Evolutionary conservation across 2,113 vertebrate genomes (phyloP).

Genomic region (Thermophis baileyi): DNA sequence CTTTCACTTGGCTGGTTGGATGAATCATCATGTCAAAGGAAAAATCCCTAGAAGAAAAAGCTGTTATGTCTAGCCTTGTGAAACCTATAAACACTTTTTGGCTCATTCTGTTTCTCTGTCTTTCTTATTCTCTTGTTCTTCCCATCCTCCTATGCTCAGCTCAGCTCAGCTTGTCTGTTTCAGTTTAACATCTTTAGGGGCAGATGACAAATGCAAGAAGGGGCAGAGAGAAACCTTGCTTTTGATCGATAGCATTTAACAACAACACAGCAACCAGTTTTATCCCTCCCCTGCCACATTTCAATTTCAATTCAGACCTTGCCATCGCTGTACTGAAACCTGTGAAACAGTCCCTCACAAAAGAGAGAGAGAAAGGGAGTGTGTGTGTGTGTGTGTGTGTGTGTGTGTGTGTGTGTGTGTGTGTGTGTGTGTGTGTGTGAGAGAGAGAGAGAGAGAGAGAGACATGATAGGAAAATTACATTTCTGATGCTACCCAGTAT

Average conservation of each 20-base stretch:
- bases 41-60: background rate
- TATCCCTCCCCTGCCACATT: background rate
- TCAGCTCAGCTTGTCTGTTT: background rate
- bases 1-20: background rate
- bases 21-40: background rate
- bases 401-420: no score
- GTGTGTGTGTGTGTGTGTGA: no score
- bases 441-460: background rate
- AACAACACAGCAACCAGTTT: background rate
- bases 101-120: background rate
- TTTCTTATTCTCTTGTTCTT: background rate
- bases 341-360: background rate
- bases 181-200: slow-evolving; percentile 11
- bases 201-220: background rate
- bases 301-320: slow-evolving; percentile 4
- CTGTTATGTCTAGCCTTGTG: background rate
- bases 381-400: no score
- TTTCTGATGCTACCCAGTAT: slow-evolving; percentile 10
- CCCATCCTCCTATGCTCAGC: background rate
- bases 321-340: background rate
- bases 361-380: background rate
- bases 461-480: slow-evolving; percentile 6
- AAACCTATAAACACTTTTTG: background rate
- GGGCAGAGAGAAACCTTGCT: background rate
- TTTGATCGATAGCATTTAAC: slow-evolving; percentile 20